Evolutionary conservation across 2,797 vertebrate species (phyloP), one percentile per base, ranked within the genome.

Genomic region (Decapterus maruadsi): DNA sequence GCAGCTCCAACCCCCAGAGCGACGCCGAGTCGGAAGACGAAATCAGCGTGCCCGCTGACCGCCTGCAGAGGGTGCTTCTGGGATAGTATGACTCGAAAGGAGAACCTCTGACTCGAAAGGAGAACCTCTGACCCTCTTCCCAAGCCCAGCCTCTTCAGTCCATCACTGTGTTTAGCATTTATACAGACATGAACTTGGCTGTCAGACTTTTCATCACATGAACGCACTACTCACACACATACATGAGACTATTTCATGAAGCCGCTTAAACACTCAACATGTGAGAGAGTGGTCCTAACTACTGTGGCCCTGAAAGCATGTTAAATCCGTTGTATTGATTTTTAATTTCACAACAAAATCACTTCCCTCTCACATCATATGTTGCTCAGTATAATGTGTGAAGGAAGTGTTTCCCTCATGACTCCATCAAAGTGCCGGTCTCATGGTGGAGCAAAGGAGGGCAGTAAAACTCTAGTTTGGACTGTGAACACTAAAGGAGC

Each of bases 21-120:
- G 98, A 99, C 31, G 97, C 97, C 0, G 98, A 99, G 87, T 99
- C 98, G 0, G 98, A 99, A 86, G 98, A 99, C 0, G 98, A 99
- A 90, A 96, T 93, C 87, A 96, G 95, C 13, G 95, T 97, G 0
- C 97, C 97, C 0, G 97, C 96, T 0, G 95, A 96, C 92, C 96
- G 97, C 78, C 96, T 99, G 93, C 98, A 99, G 94, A 97, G 98
- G 85, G 98, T 99, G 61, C 97, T 99, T n/a, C 95, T 99, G 89
- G 98, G 98, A 77, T 99, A 96, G 94, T 3, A 10, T 4, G 0
- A 4, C 6, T 4, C 0, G 14, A 26, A 56, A 61, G 16, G 43
- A 65, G 45, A 63, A 42, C 11, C 63, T 26, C 56, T 31, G 13
- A 42, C 29, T 4, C 0, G 14, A 26, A 56, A 61, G 16, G 43